phyloP scores from a whole-genome alignment of 2,113 vertebrate species.

The Dipodomys merriami region DNA sequence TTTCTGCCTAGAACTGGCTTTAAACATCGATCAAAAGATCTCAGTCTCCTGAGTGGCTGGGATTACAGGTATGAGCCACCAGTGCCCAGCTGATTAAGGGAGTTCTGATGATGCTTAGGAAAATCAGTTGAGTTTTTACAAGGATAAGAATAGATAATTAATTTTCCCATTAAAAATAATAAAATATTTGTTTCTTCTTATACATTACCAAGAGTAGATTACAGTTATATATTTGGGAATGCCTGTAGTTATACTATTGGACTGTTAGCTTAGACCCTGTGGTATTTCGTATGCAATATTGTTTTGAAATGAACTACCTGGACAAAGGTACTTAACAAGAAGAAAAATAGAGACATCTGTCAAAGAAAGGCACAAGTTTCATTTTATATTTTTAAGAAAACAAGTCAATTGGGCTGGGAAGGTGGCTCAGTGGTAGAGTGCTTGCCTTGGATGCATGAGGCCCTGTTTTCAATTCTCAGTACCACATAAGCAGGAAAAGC shows the following conservation, averaged over 20 bases:
- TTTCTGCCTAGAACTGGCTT: no score
- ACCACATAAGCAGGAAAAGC: no score
- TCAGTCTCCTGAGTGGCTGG: no score
- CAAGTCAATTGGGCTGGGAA: not conserved
- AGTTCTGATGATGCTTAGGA: slow-evolving; percentile 17
- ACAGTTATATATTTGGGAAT: not conserved
- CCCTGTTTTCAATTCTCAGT: no score
- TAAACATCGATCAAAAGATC: no score
- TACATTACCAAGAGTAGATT: not conserved
- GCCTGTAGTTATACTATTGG: not conserved
- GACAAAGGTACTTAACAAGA: not conserved
- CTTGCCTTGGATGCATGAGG: no score
- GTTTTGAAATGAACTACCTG: slow-evolving; percentile 23
- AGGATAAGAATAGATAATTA: not conserved
- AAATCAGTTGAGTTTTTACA: not conserved
- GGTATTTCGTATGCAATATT: not conserved
- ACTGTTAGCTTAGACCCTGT: not conserved
- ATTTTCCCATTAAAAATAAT: slow-evolving; percentile 36
- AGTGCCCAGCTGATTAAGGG: not conserved
- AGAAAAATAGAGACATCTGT: not conserved
- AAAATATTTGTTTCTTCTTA: not conserved
- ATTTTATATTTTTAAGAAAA: no score
- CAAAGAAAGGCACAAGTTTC: no score
- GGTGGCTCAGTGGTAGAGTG: no score
- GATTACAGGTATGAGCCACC: no score